Conservation (phyloP, 2,113 vertebrate genomes). For the Delphinus delphis region DNA sequence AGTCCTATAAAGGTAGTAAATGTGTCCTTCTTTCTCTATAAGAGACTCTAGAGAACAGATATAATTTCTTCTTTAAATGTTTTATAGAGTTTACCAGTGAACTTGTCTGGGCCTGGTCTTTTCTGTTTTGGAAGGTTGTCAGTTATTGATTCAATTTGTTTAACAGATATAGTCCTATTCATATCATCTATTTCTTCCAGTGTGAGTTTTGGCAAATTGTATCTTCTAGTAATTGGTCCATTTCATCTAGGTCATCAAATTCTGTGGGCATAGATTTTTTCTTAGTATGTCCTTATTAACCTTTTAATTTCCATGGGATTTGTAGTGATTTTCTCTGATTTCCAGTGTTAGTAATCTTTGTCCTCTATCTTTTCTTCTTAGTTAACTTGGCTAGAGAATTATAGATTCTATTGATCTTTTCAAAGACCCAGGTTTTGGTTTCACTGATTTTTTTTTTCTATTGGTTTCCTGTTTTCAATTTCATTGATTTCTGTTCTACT, state of each 20-base stretch:
- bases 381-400: background rate
- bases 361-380: background rate
- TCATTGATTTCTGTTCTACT: background rate
- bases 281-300: background rate
- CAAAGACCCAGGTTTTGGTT: background rate
- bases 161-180: background rate
- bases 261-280: background rate
- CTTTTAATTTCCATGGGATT: background rate
- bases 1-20: background rate
- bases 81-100: background rate
- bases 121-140: background rate
- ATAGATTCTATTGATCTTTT: background rate
- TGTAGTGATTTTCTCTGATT: background rate
- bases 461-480: background rate
- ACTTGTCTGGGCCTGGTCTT: background rate
- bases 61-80: background rate
- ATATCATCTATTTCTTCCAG: background rate
- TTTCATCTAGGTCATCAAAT: background rate
- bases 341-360: background rate
- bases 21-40: background rate
- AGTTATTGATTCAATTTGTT: background rate
- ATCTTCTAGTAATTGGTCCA: background rate
- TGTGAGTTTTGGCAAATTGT: background rate
- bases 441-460: background rate
- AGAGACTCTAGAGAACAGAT: background rate